Evolutionary conservation across 2,113 vertebrate genomes (phyloP), one percentile per base, ranked within the genome.

Genomic region (Castor canadensis): DNA sequence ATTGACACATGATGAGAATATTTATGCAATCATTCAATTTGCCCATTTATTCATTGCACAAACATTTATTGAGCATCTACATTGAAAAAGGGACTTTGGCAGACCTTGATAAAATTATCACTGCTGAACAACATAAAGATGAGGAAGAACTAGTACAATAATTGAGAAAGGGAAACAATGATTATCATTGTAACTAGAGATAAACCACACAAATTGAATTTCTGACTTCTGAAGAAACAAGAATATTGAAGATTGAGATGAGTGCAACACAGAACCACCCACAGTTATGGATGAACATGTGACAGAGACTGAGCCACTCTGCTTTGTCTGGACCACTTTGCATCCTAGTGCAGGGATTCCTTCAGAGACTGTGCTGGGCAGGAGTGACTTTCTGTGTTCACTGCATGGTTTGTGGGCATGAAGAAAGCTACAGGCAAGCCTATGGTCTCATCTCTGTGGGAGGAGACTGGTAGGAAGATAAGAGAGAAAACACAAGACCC

Each of bases 11-110:
- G 32, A 47, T 84, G 52, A 64, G 52, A 79, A 87, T 89, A 76
- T 43, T 71, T 38, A 73, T 84, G n/a, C 49, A 69, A 84, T 75
- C 93, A 83, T 43, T 89, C 79, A n/a, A 82, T 67, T n/a, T 80
- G 67, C 28, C 58, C 67, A 43, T 49, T 93, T 77, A 64, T 71
- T 84, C 54, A 89, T 71, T 82, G 52, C 71, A 81, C 16, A 66
- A 76, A 52, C 30, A 92, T n/a, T 43, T 62, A 38, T 1, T 76
- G 66, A 89, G 17, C 22, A 88, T 35, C 71, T 58, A 69, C 7
- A 58, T 15, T 60, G 38, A 45, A 86, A 86, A 91, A 95, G 9
- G 40, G 43, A 35, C 17, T 64, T 24, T 62, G 80, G 64, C 9
- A 85, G 72, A 75, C 1, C 11, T 64, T 84, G 52, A 88, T 73